phyloP scores from a whole-genome alignment of 2,113 vertebrate species.

The Probosciger aterrimus region DNA sequence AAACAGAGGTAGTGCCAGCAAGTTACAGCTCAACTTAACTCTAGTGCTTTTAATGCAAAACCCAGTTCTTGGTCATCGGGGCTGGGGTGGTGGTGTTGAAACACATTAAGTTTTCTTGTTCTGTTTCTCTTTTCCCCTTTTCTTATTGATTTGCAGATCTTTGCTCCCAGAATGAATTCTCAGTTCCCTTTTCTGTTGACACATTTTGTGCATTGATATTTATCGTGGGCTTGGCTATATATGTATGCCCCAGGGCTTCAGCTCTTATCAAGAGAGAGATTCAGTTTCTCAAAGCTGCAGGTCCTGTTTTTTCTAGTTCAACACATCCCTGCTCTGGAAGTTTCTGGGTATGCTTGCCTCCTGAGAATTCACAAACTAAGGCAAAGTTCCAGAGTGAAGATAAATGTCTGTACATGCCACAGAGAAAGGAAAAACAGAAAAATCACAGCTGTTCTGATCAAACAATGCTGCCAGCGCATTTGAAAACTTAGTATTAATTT shows the following conservation, averaged over 20 bases:
- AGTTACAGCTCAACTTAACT: neutral
- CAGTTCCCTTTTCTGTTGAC: neutral
- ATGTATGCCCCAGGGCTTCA: neutral
- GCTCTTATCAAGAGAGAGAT: conserved; percentile 9
- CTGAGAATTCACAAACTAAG: conserved; percentile 34
- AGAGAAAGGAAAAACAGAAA: neutral
- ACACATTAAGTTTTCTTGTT: neutral
- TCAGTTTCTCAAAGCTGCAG: conserved; percentile 27
- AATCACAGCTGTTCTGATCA: conserved; percentile 1
- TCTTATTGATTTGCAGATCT: neutral
- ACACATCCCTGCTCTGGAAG: conserved; percentile 32
- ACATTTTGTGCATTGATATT: conserved; percentile 30
- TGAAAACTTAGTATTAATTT: neutral
- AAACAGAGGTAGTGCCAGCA: neutral
- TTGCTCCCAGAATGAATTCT: neutral
- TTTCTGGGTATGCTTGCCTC: conserved; percentile 34
- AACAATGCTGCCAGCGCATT: neutral
- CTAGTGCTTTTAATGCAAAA: neutral
- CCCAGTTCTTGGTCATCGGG: neutral
- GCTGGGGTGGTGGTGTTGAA: neutral
- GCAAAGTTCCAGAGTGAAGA: neutral
- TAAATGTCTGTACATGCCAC: neutral
- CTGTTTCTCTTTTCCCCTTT: neutral
- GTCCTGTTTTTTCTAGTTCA: conserved; percentile 41
- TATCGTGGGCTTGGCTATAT: neutral